Evolutionary conservation across 2,888 invertebrate species (phyloP).

Genomic region (Phortica okadai): DNA sequence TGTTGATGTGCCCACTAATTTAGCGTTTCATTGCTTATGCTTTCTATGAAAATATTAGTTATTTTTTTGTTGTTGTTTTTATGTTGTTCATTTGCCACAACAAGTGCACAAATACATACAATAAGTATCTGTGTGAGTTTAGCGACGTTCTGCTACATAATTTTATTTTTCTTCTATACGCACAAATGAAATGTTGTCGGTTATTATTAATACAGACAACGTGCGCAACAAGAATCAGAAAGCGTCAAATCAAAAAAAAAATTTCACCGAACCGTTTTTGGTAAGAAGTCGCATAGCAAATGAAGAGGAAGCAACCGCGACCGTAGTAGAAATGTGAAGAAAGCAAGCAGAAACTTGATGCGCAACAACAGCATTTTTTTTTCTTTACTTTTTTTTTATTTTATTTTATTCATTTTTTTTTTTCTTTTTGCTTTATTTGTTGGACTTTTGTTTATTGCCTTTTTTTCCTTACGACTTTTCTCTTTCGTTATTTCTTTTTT

Average conservation of each 20-base stretch:
- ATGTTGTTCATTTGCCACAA: too few species aligned
- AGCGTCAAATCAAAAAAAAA: constrained; percentile 40
- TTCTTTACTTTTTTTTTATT: constrained; percentile 57
- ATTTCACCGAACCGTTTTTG: constrained; percentile 67
- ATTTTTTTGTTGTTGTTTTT: constrained; percentile 41
- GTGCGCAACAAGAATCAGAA: constrained; percentile 22
- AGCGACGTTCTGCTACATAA: constrained; percentile 21
- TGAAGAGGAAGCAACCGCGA: constrained; percentile 28
- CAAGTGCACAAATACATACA: too few species aligned
- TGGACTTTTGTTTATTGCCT: constrained; percentile 43
- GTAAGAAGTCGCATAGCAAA: constrained; percentile 55
- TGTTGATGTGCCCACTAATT: neutral
- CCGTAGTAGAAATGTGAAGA: constrained; percentile 45
- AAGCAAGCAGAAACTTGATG: constrained; percentile 50
- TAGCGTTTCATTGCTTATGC: constrained; percentile 23
- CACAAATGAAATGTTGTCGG: constrained; percentile 40
- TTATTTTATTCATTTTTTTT: constrained; percentile 35
- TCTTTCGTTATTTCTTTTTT: neutral
- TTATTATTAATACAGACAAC: constrained; percentile 25
- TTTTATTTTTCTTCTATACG: constrained; percentile 36
- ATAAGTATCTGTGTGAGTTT: neutral
- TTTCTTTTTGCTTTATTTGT: constrained; percentile 43
- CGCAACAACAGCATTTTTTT: constrained; percentile 59
- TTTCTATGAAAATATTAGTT: constrained; percentile 17
- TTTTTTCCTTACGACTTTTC: constrained; percentile 37